Conservation (phyloP, 2,888 invertebrate species). For the Ellobium chinense region DNA sequence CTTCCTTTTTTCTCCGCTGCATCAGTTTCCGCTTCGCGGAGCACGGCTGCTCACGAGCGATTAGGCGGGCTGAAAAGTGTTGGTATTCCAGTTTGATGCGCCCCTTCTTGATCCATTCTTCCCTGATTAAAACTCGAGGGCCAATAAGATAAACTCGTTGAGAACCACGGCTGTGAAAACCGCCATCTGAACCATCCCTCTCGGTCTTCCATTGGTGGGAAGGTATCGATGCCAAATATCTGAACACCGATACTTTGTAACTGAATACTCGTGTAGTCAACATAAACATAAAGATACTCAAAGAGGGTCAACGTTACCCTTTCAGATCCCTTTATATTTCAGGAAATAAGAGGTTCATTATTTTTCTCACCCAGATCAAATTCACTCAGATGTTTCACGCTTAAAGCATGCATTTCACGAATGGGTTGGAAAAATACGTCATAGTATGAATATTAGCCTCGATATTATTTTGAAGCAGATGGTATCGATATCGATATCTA, state of each 20-base stretch:
- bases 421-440: no score
- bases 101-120: constrained; percentile 16
- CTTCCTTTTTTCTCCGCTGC: neutral
- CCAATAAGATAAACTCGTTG: constrained; percentile 16
- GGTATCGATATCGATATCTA: no score
- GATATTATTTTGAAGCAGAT: no score
- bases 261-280: no score
- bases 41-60: constrained; percentile 19
- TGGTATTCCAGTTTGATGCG: constrained; percentile 26
- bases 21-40: constrained; percentile 9
- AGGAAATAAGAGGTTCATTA: no score
- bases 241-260: no score
- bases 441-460: no score
- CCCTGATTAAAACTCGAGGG: constrained; percentile 22
- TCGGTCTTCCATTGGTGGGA: neutral
- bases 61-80: constrained; percentile 21
- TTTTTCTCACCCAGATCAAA: no score
- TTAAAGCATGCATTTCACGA: no score
- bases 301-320: neutral
- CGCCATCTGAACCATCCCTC: neutral
- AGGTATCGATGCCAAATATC: no score
- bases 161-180: neutral
- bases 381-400: no score
- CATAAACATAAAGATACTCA: neutral
- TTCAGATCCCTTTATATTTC: no score